phyloP scores from a whole-genome alignment of 2,797 vertebrate genomes.

The Pseudochirops corinnae region DNA sequence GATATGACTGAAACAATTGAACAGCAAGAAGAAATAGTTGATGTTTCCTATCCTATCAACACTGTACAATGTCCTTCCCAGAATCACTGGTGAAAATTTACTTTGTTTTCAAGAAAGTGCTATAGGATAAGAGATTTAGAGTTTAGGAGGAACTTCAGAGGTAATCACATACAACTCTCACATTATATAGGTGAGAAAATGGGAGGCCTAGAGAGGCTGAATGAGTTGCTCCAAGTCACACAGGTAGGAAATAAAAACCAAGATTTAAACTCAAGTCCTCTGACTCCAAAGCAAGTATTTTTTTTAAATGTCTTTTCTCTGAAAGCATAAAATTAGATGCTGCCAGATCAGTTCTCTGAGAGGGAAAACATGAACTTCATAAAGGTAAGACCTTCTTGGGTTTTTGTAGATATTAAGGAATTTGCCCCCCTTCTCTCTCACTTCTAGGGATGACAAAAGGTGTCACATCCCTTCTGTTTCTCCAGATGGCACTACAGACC shows the following conservation, averaged over 20 bases:
- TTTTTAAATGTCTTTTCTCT: not conserved
- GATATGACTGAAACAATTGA: not conserved
- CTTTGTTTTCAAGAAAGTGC: not conserved
- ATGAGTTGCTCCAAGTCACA: not conserved
- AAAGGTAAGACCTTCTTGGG: not conserved
- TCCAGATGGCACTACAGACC: not conserved
- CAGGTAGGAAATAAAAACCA: not conserved
- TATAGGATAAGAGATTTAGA: not conserved
- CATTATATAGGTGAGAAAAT: not conserved
- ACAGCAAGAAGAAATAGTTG: not conserved
- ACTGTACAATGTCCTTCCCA: not conserved
- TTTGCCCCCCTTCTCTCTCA: not conserved
- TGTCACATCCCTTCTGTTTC: not conserved
- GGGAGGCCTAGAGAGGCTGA: not conserved
- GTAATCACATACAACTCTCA: not conserved
- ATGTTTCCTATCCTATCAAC: not conserved
- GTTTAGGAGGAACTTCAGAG: not conserved
- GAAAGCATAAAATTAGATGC: not conserved
- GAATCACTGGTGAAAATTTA: not conserved
- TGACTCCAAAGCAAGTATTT: not conserved
- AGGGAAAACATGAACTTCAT: not conserved
- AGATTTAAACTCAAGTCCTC: not conserved
- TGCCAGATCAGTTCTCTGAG: not conserved
- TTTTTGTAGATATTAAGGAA: not conserved
- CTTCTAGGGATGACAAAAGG: not conserved